Evolutionary conservation across 2,888 invertebrate genomes (phyloP).

Genomic region (Sabellastarte sp.): DNA sequence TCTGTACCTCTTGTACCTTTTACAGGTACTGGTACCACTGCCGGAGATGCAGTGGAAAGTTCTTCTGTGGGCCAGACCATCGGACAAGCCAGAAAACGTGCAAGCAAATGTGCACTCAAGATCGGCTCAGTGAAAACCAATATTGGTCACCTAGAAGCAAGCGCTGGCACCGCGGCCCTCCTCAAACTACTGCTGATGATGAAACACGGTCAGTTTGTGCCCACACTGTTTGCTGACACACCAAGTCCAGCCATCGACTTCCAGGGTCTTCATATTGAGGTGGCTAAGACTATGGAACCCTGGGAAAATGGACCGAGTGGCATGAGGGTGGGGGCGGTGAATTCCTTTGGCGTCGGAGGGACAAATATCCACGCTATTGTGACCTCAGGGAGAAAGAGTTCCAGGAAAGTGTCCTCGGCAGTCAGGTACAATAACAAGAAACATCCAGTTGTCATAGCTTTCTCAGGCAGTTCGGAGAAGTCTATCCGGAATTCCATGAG

Average conservation of each 20-base stretch:
- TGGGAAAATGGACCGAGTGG: constrained; percentile 14
- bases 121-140: constrained; percentile 45
- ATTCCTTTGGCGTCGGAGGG: constrained; percentile 46
- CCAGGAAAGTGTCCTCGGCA: no score
- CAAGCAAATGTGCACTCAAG: constrained; percentile 7
- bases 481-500: no score
- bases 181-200: constrained; percentile 43
- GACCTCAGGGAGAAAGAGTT: no score
- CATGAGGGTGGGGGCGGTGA: constrained; percentile 32
- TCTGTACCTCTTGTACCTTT: no score
- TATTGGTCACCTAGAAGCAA: constrained; percentile 42
- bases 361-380: constrained; percentile 42
- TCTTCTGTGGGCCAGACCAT: constrained; percentile 29
- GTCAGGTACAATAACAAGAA: no score
- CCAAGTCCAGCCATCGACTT: constrained; percentile 36
- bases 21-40: constrained; percentile 37
- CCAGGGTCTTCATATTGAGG: constrained; percentile 26
- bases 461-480: no score
- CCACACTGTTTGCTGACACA: constrained; percentile 33
- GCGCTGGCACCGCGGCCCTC: constrained; percentile 38
- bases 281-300: constrained; percentile 20
- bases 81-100: background rate
- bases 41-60: constrained; percentile 37
- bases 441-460: no score
- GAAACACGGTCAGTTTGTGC: constrained; percentile 35